phyloP scores from a whole-genome alignment of 2,113 vertebrate genomes.

The Coracopsis vasa region DNA sequence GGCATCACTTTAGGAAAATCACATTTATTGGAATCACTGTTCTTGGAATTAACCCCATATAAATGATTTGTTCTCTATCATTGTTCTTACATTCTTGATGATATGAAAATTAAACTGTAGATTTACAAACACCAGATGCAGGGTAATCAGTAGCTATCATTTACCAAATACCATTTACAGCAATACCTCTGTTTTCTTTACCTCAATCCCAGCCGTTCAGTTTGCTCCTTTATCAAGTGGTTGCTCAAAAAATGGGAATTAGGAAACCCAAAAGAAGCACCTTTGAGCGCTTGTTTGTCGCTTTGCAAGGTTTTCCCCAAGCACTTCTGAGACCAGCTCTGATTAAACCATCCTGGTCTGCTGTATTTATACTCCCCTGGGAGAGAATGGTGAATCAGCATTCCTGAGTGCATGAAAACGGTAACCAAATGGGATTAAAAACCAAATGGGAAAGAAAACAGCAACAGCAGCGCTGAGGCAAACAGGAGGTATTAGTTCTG shows the following conservation, averaged over 20 bases:
- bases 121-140: not conserved
- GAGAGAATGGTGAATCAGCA: not conserved
- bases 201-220: fast-evolving
- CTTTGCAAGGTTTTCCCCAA: not conserved
- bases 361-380: not conserved
- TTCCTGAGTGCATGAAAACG: not conserved
- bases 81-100: not conserved
- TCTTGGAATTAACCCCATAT: not conserved
- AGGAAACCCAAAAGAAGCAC: not conserved
- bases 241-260: not conserved
- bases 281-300: not conserved
- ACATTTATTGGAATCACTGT: not conserved
- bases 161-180: not conserved
- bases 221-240: not conserved
- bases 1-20: not conserved
- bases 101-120: not conserved
- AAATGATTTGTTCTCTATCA: not conserved
- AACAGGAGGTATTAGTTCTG: not conserved
- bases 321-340: not conserved
- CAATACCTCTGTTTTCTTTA: not conserved
- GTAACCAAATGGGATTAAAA: not conserved
- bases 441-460: not conserved
- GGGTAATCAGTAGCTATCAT: not conserved
- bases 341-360: not conserved
- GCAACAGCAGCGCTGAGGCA: not conserved